These are phyloP conservation scores for Brachyptera risi DNA, from an alignment of 2,888 invertebrate species.

Conservation along the genomic window DNA sequence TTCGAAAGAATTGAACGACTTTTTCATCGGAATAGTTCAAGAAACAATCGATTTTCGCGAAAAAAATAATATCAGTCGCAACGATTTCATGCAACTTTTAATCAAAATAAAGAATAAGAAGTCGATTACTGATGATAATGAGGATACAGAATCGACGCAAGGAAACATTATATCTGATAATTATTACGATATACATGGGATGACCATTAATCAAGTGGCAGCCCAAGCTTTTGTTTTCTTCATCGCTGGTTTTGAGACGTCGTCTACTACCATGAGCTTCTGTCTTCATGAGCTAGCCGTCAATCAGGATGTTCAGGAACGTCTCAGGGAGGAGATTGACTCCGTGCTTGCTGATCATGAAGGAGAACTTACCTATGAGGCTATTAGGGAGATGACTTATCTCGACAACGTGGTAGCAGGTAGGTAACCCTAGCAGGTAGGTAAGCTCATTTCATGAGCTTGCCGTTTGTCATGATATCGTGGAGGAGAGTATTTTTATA, in stretches of 20 bases:
- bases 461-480: no score
- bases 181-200: conserved; percentile 37
- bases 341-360: conserved; percentile 46
- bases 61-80: conserved; percentile 46
- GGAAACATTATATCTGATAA: conserved; percentile 36
- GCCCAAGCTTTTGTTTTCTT: conserved; percentile 35
- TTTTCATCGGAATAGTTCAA: conserved; percentile 41
- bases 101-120: conserved; percentile 37
- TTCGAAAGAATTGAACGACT: conserved; percentile 38
- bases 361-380: conserved; percentile 52
- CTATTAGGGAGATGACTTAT: conserved; percentile 53
- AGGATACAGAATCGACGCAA: conserved; percentile 27
- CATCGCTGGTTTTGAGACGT: conserved; percentile 58
- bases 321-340: conserved; percentile 49
- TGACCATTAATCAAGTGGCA: conserved; percentile 20
- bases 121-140: conserved; percentile 35
- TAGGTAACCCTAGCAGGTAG: no score
- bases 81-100: conserved; percentile 55
- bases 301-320: conserved; percentile 51
- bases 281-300: conserved; percentile 52
- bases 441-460: no score
- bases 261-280: conserved; percentile 57
- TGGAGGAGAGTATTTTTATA: no score
- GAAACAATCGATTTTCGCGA: conserved; percentile 50
- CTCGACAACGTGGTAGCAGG: conserved; percentile 54